phyloP scores from a whole-genome alignment of 2,113 vertebrate species.

The Neopipo cinnamomea region DNA sequence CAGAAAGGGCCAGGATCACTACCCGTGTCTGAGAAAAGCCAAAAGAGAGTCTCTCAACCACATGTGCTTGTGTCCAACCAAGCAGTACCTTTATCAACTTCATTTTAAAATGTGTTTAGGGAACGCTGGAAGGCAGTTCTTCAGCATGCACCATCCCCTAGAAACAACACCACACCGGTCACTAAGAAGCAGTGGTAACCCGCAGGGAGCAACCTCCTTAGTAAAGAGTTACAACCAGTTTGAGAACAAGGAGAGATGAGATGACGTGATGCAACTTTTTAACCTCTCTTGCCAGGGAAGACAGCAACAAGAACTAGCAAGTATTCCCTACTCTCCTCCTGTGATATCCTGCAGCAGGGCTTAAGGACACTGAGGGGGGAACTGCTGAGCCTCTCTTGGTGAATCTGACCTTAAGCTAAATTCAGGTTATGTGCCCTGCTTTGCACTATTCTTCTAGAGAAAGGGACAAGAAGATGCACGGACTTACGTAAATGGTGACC shows the following conservation, averaged over 20 bases:
- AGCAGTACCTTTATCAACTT: background rate
- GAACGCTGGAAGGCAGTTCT: background rate
- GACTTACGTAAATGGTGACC: rapidly evolving
- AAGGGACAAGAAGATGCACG: background rate
- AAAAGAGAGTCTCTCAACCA: background rate
- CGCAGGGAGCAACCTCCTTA: background rate
- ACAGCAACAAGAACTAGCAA: background rate
- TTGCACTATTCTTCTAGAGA: background rate
- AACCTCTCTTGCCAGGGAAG: background rate
- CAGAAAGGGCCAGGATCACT: background rate
- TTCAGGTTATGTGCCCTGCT: background rate
- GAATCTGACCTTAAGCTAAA: background rate
- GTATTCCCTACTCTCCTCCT: background rate
- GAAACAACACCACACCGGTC: background rate
- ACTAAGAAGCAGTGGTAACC: background rate
- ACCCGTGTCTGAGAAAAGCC: background rate
- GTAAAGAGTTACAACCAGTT: rapidly evolving
- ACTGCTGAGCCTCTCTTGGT: background rate
- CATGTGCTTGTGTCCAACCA: background rate
- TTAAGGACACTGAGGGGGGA: rapidly evolving
- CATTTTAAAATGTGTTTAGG: background rate
- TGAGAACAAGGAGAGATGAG: background rate
- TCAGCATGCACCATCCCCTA: background rate
- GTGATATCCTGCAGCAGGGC: background rate
- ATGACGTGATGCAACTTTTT: background rate